Evolutionary conservation across 2,888 invertebrate genomes (phyloP), one percentile per base, ranked within the genome.

Genomic region (Limnephilus lunatus): DNA sequence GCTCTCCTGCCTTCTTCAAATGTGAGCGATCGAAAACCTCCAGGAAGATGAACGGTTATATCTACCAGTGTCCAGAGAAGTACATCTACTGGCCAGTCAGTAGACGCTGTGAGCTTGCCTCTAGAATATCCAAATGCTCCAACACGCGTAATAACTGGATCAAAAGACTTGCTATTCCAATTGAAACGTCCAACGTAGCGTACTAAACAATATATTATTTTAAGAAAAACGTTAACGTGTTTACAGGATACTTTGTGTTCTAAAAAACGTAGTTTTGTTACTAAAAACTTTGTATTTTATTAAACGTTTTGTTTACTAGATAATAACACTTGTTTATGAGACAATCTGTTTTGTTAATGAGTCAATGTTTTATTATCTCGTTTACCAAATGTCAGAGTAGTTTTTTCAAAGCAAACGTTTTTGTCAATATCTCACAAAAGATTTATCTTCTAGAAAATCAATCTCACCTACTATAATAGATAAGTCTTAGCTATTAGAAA

Each of bases 21-120:
- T 98, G 98, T 95, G 95, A 96, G 94, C 95, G 95, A 94, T 95
- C 95, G 25, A 93, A 94, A 19, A 95, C 95, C 93, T 94, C 95
- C 2, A 96, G 95, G 86, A 96, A 95, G 90, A 94, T 98, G 94
- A 96, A 97, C 95, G 98, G 98, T 30, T 97, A 97, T 94, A 95
- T 98, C 25, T 97, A 97, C 95, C 97, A 97, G 94, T 98, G 98
- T 95, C 98, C 98, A 0, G 96, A 97, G 94, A 97, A 97, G 85
- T 98, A 97, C 94, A 96, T 97, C 7, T 98, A 97, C 94, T 98
- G 98, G 98, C 96, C 97, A 85, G 97, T 98, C 5, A 98, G 98
- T 94, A 97, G 97, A 95, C 96, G 97, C 94, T 98, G 98, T 94
- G 98, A 98, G 95, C 96, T 97, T 85, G 95, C 96, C 0, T 95